phyloP scores from a whole-genome alignment of 2,797 vertebrate genomes.

The Clarias platycephalus region DNA sequence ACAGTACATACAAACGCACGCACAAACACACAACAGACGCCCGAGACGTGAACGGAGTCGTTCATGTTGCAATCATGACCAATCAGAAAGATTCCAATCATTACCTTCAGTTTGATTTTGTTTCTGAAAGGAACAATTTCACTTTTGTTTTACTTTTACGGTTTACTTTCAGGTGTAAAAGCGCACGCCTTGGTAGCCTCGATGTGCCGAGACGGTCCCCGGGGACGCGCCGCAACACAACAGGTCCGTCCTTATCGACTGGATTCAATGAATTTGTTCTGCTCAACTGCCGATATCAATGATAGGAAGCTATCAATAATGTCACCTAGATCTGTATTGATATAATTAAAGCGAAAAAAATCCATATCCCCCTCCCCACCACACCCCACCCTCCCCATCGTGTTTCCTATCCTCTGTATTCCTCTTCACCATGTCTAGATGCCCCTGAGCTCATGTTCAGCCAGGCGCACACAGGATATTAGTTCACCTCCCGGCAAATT shows the following conservation, averaged over 20 bases:
- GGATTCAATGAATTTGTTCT: conserved; percentile 72
- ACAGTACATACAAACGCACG: conserved; percentile 18
- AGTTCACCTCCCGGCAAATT: conserved; percentile 97
- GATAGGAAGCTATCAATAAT: conserved; percentile 75
- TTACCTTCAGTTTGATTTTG: conserved; percentile 43
- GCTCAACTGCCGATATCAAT: conserved; percentile 75
- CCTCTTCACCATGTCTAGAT: conserved; percentile 30
- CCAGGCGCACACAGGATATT: conserved; percentile 85
- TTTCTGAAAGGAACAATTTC: conserved; percentile 20
- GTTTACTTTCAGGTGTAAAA: conserved; percentile 37
- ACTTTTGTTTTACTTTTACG: too few species aligned
- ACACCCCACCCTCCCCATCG: neutral
- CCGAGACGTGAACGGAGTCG: conserved; percentile 51
- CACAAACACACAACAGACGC: conserved; percentile 7
- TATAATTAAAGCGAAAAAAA: conserved; percentile 71
- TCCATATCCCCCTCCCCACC: conserved; percentile 62
- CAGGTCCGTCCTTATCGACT: conserved; percentile 54
- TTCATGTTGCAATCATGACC: conserved; percentile 48
- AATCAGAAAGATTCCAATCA: conserved; percentile 49
- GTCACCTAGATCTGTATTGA: conserved; percentile 73
- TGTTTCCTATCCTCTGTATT: neutral
- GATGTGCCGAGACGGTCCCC: conserved; percentile 67
- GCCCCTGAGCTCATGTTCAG: conserved; percentile 73
- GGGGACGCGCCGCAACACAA: conserved; percentile 43
- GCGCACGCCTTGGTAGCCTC: neutral